Base-by-base conservation (phyloP, 1,140 invertebrate genomes). In the Drosophila quadrilineata region DNA sequence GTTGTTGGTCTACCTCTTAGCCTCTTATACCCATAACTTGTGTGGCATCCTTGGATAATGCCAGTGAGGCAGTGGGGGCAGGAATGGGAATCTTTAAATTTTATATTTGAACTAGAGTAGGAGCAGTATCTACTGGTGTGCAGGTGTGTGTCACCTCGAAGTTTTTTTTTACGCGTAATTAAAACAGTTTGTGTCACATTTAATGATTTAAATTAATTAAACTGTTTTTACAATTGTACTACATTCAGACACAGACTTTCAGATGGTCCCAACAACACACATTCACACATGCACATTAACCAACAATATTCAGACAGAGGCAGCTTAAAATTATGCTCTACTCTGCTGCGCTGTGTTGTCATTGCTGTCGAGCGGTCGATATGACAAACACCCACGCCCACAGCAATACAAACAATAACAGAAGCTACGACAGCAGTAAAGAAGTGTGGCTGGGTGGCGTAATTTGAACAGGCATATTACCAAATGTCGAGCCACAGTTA, bases 201-300 rank as follows among this genome's bases (percentile, higher is more conserved):
- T 79, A 74, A 84, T 79, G 85, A 85, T 84, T 84, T 84, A 85
- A 85, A 85, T 71, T 77, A 85, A 85, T 84, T 85, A 74, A 84
- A 84, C 65, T 84, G 80, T 79, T 79, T 85, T 84, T 79, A 79
- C 74, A 85, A 82, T 67, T 72, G 64, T 43, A 35, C 49, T 26
- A 29, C 24, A 46, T 29, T 36, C 40, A 43, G 12, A 9, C 16
- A 22, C 21, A 38, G 3, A 43, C 9, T 6, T 10, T 8, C 6
- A 31, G 28, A 19, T 21, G 16, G 4, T 9, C 48, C 22, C 10
- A 50, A 40, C 24, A 35, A 54, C 28, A 41, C 43, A 46, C 17
- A 22, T 8, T 16, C 8, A 45, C 14, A 52, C 21, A 28, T 0
- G 26, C 12, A 33, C 31, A 46, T 19, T 40, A 1, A 49, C 3